Conservation (phyloP, 1,140 invertebrate species). For the Ceratitis capitata region DNA sequence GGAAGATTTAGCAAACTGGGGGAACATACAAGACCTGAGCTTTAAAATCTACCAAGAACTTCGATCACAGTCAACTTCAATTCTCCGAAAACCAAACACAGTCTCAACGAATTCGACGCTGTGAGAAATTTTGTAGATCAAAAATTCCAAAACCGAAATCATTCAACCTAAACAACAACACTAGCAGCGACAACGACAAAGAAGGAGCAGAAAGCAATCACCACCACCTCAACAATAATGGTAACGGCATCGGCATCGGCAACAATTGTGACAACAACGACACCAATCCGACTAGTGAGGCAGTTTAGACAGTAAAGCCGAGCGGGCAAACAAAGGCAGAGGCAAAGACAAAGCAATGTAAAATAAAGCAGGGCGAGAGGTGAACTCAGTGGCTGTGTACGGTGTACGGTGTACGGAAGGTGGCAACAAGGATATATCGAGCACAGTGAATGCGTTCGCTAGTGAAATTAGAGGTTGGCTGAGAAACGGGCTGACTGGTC, state of each 20-base stretch:
- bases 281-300: conserved; percentile 25
- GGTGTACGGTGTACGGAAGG: background rate
- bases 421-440: conserved; percentile 24
- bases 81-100: too few relatives aligned
- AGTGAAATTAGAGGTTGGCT: conserved; percentile 24
- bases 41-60: too few relatives aligned
- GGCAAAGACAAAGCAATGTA: too few relatives aligned
- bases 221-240: background rate
- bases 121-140: too few relatives aligned
- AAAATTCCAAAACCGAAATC: too few relatives aligned
- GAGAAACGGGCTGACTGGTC: too few relatives aligned
- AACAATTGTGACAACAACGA: conserved; percentile 32
- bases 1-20: too few relatives aligned
- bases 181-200: background rate
- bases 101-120: too few relatives aligned
- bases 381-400: too few relatives aligned
- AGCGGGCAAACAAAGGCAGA: background rate
- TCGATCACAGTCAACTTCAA: too few relatives aligned
- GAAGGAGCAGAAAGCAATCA: conserved; percentile 12
- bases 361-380: background rate
- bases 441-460: conserved; percentile 20
- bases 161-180: background rate
- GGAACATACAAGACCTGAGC: too few relatives aligned
- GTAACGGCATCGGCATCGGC: conserved; percentile 4
- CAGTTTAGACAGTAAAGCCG: background rate